A percentile compares a stretch with the other conserved stretches of the same genome.
Evolutionary conservation across 2,888 invertebrate species (phyloP).

Genomic region (Seira ritae): DNA sequence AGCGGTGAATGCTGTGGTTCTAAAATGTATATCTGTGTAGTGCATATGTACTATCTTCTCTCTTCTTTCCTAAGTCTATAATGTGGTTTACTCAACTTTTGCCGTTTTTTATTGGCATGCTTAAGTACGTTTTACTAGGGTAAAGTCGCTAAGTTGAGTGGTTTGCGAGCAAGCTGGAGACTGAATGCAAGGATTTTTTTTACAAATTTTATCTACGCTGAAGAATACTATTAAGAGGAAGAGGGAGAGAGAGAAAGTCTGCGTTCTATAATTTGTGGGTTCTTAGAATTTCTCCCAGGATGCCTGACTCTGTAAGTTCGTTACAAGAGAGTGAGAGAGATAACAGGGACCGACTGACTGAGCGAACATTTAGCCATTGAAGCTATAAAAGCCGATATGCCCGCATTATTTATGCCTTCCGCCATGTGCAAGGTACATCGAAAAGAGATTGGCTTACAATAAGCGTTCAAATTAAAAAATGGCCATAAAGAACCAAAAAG

Average conservation of each 20-base stretch:
- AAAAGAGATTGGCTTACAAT: conserved; percentile 34
- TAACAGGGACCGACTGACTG: conserved; percentile 20
- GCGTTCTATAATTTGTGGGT: conserved; percentile 24
- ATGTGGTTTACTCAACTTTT: conserved; percentile 42
- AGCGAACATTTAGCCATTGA: conserved; percentile 19
- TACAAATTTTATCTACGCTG: not conserved
- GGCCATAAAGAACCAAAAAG: not conserved
- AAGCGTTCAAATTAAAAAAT: conserved; percentile 2
- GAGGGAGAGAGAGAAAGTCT: conserved; percentile 16
- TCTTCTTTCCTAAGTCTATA: conserved; percentile 21
- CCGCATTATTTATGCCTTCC: conserved; percentile 36
- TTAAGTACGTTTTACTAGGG: conserved; percentile 26
- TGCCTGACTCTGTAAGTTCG: conserved; percentile 2
- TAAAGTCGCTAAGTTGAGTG: conserved; percentile 8
- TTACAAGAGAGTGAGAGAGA: conserved; percentile 12
- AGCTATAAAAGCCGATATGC: conserved; percentile 41
- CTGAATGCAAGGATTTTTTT: not conserved
- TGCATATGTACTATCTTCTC: not conserved
- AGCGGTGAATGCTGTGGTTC: conserved; percentile 29
- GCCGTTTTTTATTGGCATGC: conserved; percentile 40
- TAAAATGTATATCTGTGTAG: not conserved
- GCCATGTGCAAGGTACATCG: conserved; percentile 25
- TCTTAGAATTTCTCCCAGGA: conserved; percentile 22
- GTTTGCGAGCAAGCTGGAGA: not conserved
- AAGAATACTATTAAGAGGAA: not conserved